Conservation (phyloP, 2,888 invertebrate genomes). For the Hoplodrina blanda region DNA sequence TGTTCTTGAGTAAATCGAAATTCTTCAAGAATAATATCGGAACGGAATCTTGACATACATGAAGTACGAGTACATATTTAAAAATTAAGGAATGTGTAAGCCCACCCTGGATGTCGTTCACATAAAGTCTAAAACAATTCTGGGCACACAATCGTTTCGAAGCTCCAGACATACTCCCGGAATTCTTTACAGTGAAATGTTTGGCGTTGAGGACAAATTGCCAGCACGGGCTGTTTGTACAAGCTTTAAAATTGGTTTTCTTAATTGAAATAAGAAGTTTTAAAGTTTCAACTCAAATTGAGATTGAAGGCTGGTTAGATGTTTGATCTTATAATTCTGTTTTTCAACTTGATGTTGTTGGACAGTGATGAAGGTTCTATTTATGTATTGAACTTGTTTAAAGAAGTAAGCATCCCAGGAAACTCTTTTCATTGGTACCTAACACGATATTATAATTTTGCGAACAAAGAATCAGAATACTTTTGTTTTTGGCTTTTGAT, state of each 20-base stretch:
- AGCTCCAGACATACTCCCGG: conserved; percentile 42
- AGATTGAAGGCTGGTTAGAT: background rate
- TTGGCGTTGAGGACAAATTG: conserved; percentile 46
- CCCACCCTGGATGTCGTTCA: conserved; percentile 39
- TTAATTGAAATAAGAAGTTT: conserved; percentile 44
- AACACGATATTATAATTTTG: too few relatives aligned
- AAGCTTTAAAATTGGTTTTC: conserved; percentile 30
- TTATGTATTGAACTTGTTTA: too few relatives aligned
- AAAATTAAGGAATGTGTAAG: conserved; percentile 44
- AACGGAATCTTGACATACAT: background rate
- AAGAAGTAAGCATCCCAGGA: too few relatives aligned
- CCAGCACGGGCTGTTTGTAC: conserved; percentile 28
- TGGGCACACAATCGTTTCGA: conserved; percentile 52
- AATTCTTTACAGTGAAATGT: conserved; percentile 57
- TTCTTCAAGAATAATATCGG: conserved; percentile 9
- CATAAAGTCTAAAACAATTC: conserved; percentile 56
- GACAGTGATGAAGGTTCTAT: background rate
- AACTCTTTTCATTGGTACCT: too few relatives aligned
- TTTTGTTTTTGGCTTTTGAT: too few relatives aligned
- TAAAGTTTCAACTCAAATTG: background rate
- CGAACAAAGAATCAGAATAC: too few relatives aligned
- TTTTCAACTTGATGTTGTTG: background rate
- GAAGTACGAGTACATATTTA: conserved; percentile 29
- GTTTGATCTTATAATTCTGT: background rate
- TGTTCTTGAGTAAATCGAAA: background rate